Conservation (phyloP, 2,113 vertebrate genomes). For the Periophthalmodon schlosseri region DNA sequence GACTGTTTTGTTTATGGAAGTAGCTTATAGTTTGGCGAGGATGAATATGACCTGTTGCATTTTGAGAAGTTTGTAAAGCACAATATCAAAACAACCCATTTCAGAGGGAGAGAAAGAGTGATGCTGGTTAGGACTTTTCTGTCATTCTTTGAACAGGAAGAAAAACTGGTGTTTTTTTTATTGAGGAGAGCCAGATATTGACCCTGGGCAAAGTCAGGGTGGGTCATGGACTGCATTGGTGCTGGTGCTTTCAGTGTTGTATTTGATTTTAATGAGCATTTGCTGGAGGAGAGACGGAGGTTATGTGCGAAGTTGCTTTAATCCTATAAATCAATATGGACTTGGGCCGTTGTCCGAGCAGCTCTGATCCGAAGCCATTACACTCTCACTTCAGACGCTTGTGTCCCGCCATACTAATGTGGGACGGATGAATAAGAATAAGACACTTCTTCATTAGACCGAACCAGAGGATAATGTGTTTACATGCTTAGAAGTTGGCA, state of each 20-base stretch:
- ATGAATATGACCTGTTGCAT: not conserved
- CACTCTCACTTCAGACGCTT: not conserved
- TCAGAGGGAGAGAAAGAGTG: too few relatives aligned
- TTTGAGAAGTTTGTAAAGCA: not conserved
- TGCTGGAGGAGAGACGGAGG: constrained; percentile 9
- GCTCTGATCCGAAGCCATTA: not conserved
- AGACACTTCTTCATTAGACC: not conserved
- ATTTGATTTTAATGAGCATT: not conserved
- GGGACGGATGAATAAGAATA: not conserved
- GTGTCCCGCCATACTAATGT: constrained; percentile 1
- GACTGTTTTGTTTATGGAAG: not conserved
- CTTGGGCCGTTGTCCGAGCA: constrained; percentile 6
- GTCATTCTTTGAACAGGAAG: not conserved
- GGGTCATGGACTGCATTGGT: constrained; percentile 1
- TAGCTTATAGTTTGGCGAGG: not conserved
- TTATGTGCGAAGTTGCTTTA: constrained; percentile 5
- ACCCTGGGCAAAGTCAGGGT: constrained; percentile 21
- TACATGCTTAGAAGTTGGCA: not conserved
- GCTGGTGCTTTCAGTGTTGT: not conserved
- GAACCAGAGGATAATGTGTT: not conserved
- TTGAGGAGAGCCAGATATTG: not conserved
- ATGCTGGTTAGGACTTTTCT: too few relatives aligned
- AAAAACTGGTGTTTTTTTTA: not conserved
- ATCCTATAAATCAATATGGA: constrained; percentile 6
- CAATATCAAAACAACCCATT: not conserved